phyloP scores from a whole-genome alignment of 1,140 invertebrate genomes.

The Pissodes strobi region DNA sequence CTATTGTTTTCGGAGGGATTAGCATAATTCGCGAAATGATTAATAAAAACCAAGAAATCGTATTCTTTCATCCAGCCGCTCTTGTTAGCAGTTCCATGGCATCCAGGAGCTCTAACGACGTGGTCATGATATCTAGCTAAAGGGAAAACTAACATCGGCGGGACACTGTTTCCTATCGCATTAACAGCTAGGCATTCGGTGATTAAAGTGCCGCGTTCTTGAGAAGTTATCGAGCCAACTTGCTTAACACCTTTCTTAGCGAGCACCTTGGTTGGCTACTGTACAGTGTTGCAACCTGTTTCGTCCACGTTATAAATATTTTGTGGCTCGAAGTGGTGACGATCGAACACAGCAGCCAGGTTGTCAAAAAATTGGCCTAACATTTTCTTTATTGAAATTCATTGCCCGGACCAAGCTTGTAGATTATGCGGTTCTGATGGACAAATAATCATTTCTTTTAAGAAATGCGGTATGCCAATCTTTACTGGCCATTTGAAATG shows the following conservation, averaged over 20 bases:
- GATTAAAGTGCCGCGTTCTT: slow-evolving; percentile 55
- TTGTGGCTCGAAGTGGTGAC: not conserved
- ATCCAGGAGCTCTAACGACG: too few relatives aligned
- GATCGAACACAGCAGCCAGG: not conserved
- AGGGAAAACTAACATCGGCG: too few relatives aligned
- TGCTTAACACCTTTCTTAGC: slow-evolving; percentile 55
- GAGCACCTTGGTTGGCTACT: slow-evolving; percentile 50
- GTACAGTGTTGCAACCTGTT: slow-evolving; percentile 58
- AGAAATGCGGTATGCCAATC: not conserved
- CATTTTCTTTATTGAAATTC: not conserved
- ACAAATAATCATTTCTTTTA: not conserved
- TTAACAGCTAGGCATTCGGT: slow-evolving; percentile 53
- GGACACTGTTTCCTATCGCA: slow-evolving; percentile 54
- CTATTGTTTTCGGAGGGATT: slow-evolving; percentile 40
- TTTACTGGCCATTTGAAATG: too few relatives aligned
- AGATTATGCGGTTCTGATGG: not conserved
- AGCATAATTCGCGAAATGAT: slow-evolving; percentile 52
- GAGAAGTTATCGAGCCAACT: slow-evolving; percentile 56
- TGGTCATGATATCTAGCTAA: slow-evolving; percentile 47
- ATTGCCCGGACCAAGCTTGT: not conserved
- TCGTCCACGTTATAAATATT: slow-evolving; percentile 44
- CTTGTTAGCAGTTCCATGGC: slow-evolving; percentile 44
- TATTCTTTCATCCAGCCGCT: slow-evolving; percentile 54
- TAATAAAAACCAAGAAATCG: slow-evolving; percentile 49
- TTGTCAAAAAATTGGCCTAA: not conserved